These are phyloP conservation scores for Saccopteryx bilineata DNA, from an alignment of 2,113 vertebrate species.

Conservation along the genomic window DNA sequence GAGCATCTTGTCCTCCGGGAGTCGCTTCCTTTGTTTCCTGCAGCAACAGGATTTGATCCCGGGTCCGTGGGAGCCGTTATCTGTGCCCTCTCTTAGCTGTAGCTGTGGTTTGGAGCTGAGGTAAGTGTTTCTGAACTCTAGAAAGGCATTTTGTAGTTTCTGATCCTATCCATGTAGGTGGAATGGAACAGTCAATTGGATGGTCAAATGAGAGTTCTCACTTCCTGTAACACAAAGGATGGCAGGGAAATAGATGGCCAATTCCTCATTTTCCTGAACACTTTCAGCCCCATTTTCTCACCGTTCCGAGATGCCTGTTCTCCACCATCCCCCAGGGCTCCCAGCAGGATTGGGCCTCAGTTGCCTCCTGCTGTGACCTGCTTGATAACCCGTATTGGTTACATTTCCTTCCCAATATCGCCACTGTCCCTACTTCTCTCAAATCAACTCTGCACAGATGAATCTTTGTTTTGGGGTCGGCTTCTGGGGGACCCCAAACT, in stretches of 20 bases:
- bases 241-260: not conserved
- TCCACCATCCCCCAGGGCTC: not conserved
- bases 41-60: not conserved
- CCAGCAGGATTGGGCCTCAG: rapidly evolving
- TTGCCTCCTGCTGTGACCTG: not conserved
- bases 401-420: not conserved
- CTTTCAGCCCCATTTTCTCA: not conserved
- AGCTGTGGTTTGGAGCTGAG: not conserved
- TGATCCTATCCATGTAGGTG: not conserved
- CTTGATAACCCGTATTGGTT: rapidly evolving
- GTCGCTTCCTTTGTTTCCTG: no score
- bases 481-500: not conserved
- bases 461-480: not conserved
- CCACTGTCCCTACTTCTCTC: not conserved
- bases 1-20: no score
- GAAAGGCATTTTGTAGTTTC: not conserved
- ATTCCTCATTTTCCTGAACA: not conserved
- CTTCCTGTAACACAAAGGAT: not conserved
- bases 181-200: rapidly evolving
- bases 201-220: not conserved
- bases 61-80: rapidly evolving
- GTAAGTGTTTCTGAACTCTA: not conserved
- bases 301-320: not conserved
- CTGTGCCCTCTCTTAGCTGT: not conserved
- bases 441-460: not conserved